Base-by-base conservation (phyloP, 2,113 vertebrate species). In the Penelope pileata region DNA sequence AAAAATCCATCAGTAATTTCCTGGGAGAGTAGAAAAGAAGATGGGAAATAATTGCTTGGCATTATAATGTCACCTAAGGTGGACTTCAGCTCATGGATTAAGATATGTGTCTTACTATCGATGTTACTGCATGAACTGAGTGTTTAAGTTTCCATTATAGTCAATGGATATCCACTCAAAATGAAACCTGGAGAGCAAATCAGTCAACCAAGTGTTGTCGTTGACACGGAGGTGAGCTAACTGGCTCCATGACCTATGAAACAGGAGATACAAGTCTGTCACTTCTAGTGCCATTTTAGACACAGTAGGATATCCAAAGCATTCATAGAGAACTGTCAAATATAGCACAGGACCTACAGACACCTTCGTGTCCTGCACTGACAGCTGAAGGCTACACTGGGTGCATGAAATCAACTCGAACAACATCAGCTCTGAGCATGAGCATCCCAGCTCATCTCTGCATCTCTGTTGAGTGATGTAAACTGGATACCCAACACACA, bases 101-200 rank as follows among this genome's bases (percentile, higher is more conserved):
- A 29, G n/a, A 18, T 12, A 29, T 3, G 10, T 21, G 5, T 34
- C 47, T 69, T 60, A 69, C 12, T 9, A 27, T 27, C 12, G 40
- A 16, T 48, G 40, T 40, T 29, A n/a, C 12, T 1, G 0, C 34
- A 29, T 13, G 11, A 1, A 0, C 21, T 38, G 38, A 14, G 7
- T 43, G 14, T 45, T 32, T 48, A 8, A 7, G 15, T 40, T 40
- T 22, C 19, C 8, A 2, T 48, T 64, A 30, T 21, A 54, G 14
- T 40, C 24, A 58, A 22, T 32, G 21, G 16, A 66, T 8, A 8
- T 73, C 32, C 30, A 36, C 50, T 26, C 34, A 51, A 36, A 64
- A 56, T 30, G 50, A 42, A 80, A 19, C 42, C 68, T 50, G 43
- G 59, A 73, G 34, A 50, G 5, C 30, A 80, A 36, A 73, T 42